phyloP scores from a whole-genome alignment of 2,888 invertebrate species.

The Limnephilus auricula region DNA sequence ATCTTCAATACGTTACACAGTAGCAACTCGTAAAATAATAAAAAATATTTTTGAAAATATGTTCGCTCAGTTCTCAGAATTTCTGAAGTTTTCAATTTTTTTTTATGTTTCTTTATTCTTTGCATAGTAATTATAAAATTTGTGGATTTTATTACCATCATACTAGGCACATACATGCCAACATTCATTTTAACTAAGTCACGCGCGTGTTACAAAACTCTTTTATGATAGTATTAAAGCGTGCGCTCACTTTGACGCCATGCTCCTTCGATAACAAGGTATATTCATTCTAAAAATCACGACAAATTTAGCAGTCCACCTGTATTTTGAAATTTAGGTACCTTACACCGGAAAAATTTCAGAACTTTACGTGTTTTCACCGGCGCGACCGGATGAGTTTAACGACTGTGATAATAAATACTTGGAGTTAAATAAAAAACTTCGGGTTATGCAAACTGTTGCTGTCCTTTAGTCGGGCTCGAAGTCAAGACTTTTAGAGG shows the following conservation, averaged over 20 bases:
- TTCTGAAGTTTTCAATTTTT: background rate
- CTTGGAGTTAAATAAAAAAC: conserved; percentile 5
- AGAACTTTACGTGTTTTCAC: background rate
- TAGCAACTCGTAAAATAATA: no score
- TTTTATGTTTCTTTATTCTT: no score
- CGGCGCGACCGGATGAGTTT: conserved; percentile 18
- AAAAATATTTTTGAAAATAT: no score
- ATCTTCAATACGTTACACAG: no score
- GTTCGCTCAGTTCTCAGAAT: background rate
- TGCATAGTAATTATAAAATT: no score
- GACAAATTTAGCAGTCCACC: background rate
- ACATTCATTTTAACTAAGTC: no score
- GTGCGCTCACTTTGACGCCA: no score
- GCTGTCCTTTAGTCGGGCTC: background rate
- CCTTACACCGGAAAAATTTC: background rate
- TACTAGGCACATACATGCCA: no score
- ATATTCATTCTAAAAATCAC: background rate
- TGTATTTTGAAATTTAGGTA: background rate
- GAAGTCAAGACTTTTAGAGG: background rate
- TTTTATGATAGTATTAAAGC: background rate
- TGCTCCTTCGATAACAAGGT: background rate
- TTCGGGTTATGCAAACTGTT: background rate
- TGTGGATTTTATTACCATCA: no score
- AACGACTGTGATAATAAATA: background rate
- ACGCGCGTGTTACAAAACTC: background rate